These are phyloP conservation scores for Tiliqua scincoides DNA, from an alignment of 2,113 vertebrate species.

Conservation along the genomic window DNA sequence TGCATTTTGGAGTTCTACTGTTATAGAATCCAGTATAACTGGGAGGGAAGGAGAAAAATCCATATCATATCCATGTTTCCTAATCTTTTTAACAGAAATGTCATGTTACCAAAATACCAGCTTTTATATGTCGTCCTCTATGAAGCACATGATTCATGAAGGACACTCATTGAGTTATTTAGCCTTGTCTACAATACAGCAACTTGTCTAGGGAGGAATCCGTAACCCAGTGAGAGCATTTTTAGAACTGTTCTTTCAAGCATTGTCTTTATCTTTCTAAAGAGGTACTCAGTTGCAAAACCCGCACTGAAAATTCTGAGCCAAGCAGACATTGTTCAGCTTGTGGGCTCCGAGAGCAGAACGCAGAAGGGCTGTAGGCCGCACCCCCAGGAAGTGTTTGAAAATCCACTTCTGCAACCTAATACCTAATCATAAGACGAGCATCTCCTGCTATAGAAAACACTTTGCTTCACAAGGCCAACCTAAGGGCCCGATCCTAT, in stretches of 20 bases:
- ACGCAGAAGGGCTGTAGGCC: not conserved
- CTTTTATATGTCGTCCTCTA: constrained; percentile 20
- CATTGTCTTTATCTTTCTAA: constrained; percentile 49
- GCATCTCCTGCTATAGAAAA: not conserved
- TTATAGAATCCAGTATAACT: not conserved
- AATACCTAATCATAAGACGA: constrained; percentile 27
- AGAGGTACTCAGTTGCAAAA: constrained; percentile 46
- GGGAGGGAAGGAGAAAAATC: constrained; percentile 15
- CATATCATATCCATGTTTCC: constrained; percentile 12
- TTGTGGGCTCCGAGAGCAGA: constrained; percentile 19
- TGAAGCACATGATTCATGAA: constrained; percentile 28
- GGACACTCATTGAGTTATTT: constrained; percentile 24
- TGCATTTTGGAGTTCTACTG: not conserved
- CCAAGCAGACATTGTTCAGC: not conserved
- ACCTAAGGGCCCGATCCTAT: too few relatives aligned
- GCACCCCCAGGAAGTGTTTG: fast-evolving
- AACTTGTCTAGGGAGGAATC: constrained; percentile 41
- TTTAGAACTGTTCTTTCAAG: constrained; percentile 57
- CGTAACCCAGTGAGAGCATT: constrained; percentile 43
- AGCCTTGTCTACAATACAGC: constrained; percentile 40
- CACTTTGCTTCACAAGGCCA: constrained; percentile 20
- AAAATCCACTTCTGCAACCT: constrained; percentile 12
- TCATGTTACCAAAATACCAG: constrained; percentile 21
- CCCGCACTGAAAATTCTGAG: constrained; percentile 39
- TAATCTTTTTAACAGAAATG: not conserved